phyloP scores from a whole-genome alignment of 2,888 invertebrate genomes.

The Dusona sp. region DNA sequence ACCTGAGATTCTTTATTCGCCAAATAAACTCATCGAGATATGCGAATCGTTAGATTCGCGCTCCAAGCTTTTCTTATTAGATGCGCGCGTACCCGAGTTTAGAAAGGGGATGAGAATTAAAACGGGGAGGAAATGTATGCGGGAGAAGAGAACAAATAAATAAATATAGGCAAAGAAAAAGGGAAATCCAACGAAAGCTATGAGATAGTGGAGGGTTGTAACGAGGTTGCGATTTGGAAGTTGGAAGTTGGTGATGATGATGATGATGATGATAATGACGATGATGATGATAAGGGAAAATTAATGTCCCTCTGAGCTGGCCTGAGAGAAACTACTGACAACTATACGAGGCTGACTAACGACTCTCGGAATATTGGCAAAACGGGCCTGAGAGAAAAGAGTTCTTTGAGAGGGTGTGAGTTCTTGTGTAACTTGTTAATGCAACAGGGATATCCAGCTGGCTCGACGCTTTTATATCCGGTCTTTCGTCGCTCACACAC shows the following conservation, averaged over 20 bases:
- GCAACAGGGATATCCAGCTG: conserved; percentile 20
- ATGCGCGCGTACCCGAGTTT: conserved; percentile 18
- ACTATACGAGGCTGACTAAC: neutral
- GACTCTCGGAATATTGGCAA: neutral
- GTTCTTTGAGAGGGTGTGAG: neutral
- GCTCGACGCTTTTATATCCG: conserved; percentile 54
- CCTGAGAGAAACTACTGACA: neutral
- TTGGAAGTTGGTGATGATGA: neutral
- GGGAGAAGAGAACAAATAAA: neutral
- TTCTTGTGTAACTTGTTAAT: conserved; percentile 8
- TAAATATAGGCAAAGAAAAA: neutral
- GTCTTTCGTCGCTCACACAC: conserved; percentile 50
- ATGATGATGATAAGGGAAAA: neutral
- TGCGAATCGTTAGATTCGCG: conserved; percentile 26
- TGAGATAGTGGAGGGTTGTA: neutral
- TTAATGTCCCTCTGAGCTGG: neutral
- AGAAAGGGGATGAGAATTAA: neutral
- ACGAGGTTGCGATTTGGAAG: neutral
- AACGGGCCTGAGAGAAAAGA: neutral
- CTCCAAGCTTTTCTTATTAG: conserved; percentile 45
- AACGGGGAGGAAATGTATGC: neutral
- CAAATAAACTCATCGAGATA: conserved; percentile 10
- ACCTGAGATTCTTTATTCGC: conserved; percentile 52
- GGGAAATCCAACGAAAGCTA: neutral
- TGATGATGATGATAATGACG: neutral